Conservation (phyloP, 1,140 invertebrate genomes). For the Nasonia longicornis region DNA sequence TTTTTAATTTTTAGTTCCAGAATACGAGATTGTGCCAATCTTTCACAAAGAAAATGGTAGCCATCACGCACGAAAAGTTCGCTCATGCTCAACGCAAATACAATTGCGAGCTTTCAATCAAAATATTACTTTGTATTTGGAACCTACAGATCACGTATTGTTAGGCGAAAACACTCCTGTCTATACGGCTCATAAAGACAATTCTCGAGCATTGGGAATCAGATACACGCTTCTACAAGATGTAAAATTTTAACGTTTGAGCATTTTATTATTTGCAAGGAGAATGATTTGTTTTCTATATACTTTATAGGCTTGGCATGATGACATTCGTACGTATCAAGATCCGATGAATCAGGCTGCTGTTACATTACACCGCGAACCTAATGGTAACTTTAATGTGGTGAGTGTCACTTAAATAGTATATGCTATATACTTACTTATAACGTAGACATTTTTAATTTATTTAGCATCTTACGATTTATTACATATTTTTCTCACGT, state of each 20-base stretch:
- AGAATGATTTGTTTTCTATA: constrained; percentile 8
- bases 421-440: neutral
- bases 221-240: neutral
- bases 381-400: neutral
- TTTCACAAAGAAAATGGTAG: constrained; percentile 4
- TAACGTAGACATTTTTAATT: neutral
- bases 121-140: constrained; percentile 31
- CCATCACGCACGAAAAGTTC: neutral
- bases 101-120: constrained; percentile 28
- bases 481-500: neutral
- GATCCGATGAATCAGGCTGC: constrained; percentile 11
- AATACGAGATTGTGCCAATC: constrained; percentile 37
- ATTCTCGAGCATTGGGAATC: constrained; percentile 10
- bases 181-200: constrained; percentile 24
- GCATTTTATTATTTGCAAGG: neutral
- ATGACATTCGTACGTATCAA: neutral
- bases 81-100: neutral
- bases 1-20: constrained; percentile 16
- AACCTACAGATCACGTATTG: constrained; percentile 11
- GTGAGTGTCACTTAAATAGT: constrained; percentile 14
- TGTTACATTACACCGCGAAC: neutral
- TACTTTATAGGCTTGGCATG: neutral
- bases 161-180: constrained; percentile 29
- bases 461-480: neutral
- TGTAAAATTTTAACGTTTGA: neutral